Conservation (phyloP, 2,113 vertebrate species). For the Forbesichthys papilliferus region DNA sequence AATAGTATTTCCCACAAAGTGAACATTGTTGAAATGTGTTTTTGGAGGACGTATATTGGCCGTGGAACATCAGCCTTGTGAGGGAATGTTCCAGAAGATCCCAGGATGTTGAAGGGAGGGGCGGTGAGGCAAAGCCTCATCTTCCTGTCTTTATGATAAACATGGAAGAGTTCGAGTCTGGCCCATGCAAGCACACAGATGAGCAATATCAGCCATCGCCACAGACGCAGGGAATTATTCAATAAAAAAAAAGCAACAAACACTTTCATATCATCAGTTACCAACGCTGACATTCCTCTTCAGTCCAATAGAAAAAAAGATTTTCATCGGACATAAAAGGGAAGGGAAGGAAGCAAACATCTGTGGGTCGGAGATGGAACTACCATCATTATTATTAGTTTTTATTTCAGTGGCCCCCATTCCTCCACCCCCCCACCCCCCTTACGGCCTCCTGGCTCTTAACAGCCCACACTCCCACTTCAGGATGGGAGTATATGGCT, state of each 20-base stretch:
- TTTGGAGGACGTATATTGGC: constrained; percentile 22
- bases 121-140: constrained; percentile 60
- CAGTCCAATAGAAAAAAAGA: constrained; percentile 51
- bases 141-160: constrained; percentile 71
- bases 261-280: constrained; percentile 68
- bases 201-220: constrained; percentile 64
- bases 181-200: constrained; percentile 47
- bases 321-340: constrained; percentile 72
- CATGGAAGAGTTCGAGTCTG: constrained; percentile 56
- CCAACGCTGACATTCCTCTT: constrained; percentile 50
- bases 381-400: constrained; percentile 73
- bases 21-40: neutral
- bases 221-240: constrained; percentile 67
- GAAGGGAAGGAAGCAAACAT: constrained; percentile 73
- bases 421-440: constrained; percentile 34
- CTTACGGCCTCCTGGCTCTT: constrained; percentile 51
- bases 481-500: constrained; percentile 82
- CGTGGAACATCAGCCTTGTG: constrained; percentile 35
- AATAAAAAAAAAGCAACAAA: constrained; percentile 71
- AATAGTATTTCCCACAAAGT: neutral
- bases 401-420: constrained; percentile 67
- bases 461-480: constrained; percentile 64
- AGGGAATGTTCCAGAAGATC: constrained; percentile 62
- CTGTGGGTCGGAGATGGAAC: constrained; percentile 67
- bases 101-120: constrained; percentile 70